Evolutionary conservation across 2,113 vertebrate genomes (phyloP).

Genomic region (Upupa epops): DNA sequence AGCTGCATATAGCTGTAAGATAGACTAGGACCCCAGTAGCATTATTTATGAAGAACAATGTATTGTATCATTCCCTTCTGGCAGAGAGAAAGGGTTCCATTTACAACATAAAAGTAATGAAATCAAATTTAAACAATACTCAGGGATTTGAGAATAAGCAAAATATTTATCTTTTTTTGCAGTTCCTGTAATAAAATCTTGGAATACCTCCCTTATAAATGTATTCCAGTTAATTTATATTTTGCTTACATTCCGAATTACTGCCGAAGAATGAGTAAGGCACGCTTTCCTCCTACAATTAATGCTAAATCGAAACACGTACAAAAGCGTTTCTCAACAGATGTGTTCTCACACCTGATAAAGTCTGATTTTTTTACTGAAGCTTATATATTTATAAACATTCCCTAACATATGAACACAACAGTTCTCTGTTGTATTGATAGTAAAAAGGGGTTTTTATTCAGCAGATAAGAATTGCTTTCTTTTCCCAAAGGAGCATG

Average conservation of each 20-base stretch:
- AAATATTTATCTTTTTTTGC: conserved; percentile 1
- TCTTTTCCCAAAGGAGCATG: conserved; percentile 32
- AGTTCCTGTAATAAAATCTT: not conserved
- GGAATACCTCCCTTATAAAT: not conserved
- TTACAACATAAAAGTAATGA: not conserved
- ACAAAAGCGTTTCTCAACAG: conserved; percentile 51
- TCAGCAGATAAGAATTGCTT: conserved; percentile 42
- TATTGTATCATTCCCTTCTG: not conserved
- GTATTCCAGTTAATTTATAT: conserved; percentile 42
- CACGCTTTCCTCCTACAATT: conserved; percentile 33
- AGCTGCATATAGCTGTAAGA: not conserved
- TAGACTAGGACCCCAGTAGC: not conserved
- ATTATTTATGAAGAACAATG: conserved; percentile 22
- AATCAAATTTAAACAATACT: not conserved
- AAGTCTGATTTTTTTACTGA: conserved; percentile 48
- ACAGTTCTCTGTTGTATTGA: conserved; percentile 4
- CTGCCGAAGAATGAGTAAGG: conserved; percentile 8
- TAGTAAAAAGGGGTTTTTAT: conserved; percentile 38
- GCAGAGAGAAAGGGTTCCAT: not conserved
- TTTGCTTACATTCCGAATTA: conserved; percentile 1
- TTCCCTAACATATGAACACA: conserved; percentile 31
- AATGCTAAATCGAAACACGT: conserved; percentile 20
- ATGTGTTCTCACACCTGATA: conserved; percentile 37
- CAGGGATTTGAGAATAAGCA: not conserved
- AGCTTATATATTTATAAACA: conserved; percentile 44